Evolutionary conservation across 30 jellyfish, hydroid and myxozoan species (phyloP), one percentile per base, ranked within the genome.

Genomic region (Aurelia aurita): DNA sequence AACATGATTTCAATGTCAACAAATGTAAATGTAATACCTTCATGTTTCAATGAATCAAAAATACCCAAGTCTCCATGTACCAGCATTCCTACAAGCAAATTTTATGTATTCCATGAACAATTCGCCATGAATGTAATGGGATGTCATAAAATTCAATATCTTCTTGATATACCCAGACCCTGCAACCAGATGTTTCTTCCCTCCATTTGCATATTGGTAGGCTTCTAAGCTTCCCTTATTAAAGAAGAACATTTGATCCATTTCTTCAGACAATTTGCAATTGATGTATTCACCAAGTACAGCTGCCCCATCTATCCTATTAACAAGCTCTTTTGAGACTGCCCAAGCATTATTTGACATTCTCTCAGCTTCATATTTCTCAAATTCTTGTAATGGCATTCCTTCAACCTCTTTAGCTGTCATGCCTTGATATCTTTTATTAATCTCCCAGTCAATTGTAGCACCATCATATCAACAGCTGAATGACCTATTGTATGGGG

Each of bases 401-500:
- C 60, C 29, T 74, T 54, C 74, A 51, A 74, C 55, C 28, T 74
- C 86, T 19, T n/a, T 32, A 7, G 27, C 86, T 49, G 74, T 51
- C 74, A 74, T 51, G 55, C 84, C 84, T 44, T 72, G 72, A 72
- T 72, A 72, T 51, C 84, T 72, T 19, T 72, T 72, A 45, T 43
- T 5, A 72, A 51, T 72, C 47, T 72, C 84, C 84, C 84, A 72
- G 45, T 72, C 69, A 44, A 72, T 72, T 16, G 84, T 72, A 16
- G 84, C 84, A 35, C 84, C 84, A 72, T 72, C n/a, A n/a, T n/a
- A n/a, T n/a, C 82, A 9, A 70, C 82, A 70, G 39, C 82, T 27
- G 82, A 70, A 25, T 70, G 13, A 10, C 13, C 16, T 47, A 47
- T 47, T 47, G 59, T n/a, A n/a, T n/a, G n/a, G n/a, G n/a, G n/a